These are phyloP conservation scores for Diaphora mendica DNA, from an alignment of 2,888 invertebrate genomes.

Conservation along the genomic window DNA sequence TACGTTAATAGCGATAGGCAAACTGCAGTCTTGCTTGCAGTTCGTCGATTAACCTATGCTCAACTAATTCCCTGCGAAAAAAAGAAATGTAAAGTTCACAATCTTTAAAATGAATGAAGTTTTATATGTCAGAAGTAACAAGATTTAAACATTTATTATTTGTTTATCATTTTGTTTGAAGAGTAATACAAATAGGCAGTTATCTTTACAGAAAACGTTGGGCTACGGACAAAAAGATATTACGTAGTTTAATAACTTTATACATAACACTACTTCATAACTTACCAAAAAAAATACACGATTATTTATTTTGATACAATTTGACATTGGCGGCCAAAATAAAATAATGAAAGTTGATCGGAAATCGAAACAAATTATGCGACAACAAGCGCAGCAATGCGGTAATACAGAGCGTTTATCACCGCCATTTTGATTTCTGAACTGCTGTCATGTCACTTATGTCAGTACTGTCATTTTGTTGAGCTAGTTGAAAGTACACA, in stretches of 20 bases:
- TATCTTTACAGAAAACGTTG: neutral
- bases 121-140: neutral
- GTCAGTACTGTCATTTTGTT: neutral
- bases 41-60: neutral
- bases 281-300: constrained; percentile 31
- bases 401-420: constrained; percentile 52
- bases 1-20: neutral
- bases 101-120: neutral
- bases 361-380: constrained; percentile 54
- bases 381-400: constrained; percentile 71
- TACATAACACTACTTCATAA: constrained; percentile 2
- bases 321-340: constrained; percentile 70
- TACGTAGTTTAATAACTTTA: neutral
- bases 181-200: neutral
- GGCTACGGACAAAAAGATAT: neutral
- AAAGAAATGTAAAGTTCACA: neutral
- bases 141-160: neutral
- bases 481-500: neutral
- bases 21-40: neutral
- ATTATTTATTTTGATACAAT: constrained; percentile 50
- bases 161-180: neutral
- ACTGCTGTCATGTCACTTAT: constrained; percentile 21
- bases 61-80: neutral
- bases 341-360: constrained; percentile 58
- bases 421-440: constrained; percentile 65